phyloP scores from a whole-genome alignment of 2,888 invertebrate species.

The Nomada flava region DNA sequence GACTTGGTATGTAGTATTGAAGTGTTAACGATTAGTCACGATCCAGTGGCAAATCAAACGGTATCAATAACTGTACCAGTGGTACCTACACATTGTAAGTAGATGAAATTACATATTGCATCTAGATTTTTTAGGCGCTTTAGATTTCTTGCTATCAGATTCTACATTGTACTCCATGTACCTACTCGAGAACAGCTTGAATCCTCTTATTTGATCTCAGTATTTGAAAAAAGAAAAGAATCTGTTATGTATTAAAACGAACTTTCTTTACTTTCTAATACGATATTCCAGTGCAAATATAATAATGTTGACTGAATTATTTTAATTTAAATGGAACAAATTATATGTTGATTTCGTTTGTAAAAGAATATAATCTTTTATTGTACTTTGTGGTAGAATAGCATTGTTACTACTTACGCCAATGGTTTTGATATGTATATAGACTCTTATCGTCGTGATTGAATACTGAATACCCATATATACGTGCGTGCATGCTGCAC shows the following conservation, averaged over 20 bases:
- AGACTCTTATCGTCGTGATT: slow-evolving; percentile 2
- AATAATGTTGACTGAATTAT: neutral
- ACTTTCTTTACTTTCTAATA: neutral
- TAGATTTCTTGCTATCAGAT: too few species aligned
- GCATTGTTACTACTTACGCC: too few species aligned
- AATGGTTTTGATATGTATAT: slow-evolving; percentile 19
- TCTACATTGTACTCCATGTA: too few species aligned
- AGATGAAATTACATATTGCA: slow-evolving; percentile 25
- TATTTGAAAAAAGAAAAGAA: too few species aligned
- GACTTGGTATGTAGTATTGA: too few species aligned
- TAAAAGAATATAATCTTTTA: neutral
- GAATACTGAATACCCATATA: neutral
- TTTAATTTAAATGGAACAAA: neutral
- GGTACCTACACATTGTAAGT: neutral
- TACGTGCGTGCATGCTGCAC: neutral
- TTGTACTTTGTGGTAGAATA: neutral
- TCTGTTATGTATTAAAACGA: neutral
- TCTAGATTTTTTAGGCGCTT: neutral
- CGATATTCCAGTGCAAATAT: neutral
- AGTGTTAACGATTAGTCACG: too few species aligned
- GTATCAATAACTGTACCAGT: slow-evolving; percentile 2
- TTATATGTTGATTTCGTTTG: neutral
- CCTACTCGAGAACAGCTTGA: too few species aligned
- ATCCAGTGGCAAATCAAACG: neutral
- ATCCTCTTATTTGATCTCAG: too few species aligned